Conservation (phyloP, 2,797 vertebrate species). For the Falco concolor region DNA sequence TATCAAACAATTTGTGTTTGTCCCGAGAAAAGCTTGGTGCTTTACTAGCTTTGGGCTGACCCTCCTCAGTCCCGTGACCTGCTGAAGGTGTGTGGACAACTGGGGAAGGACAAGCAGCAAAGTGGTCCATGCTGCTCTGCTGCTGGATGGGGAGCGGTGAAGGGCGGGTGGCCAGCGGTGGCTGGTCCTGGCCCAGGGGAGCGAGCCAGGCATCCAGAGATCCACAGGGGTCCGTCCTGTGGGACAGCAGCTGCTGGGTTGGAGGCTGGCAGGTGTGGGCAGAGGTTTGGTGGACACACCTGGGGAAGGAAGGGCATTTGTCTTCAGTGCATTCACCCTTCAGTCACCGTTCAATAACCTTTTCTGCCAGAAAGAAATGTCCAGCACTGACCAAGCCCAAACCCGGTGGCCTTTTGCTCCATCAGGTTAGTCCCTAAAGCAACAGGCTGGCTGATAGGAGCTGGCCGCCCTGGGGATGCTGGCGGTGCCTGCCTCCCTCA, state of each 20-base stretch:
- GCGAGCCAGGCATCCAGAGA: not conserved
- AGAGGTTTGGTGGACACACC: not conserved
- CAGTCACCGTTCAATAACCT: not conserved
- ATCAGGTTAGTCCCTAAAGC: not conserved
- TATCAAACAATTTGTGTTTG: not conserved
- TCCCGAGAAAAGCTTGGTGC: not conserved
- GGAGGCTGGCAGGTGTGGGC: not conserved
- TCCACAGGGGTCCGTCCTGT: not conserved
- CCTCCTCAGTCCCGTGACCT: not conserved
- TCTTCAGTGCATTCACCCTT: not conserved
- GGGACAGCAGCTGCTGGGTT: not conserved
- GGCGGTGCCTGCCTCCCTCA: not conserved
- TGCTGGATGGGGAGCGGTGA: not conserved
- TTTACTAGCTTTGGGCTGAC: not conserved
- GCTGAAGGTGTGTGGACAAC: not conserved
- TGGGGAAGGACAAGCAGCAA: not conserved
- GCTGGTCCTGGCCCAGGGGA: not conserved
- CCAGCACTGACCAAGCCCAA: not conserved
- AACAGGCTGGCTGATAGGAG: not conserved
- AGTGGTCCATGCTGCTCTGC: not conserved
- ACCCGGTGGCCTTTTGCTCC: not conserved
- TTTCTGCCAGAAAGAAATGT: not conserved
- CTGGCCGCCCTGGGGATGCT: not conserved
- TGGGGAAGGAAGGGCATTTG: not conserved
- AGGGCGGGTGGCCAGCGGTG: not conserved